Evolutionary conservation across 2,888 invertebrate species (phyloP), one percentile per base, ranked within the genome.

Genomic region (Drosophila parthenogenetica): DNA sequence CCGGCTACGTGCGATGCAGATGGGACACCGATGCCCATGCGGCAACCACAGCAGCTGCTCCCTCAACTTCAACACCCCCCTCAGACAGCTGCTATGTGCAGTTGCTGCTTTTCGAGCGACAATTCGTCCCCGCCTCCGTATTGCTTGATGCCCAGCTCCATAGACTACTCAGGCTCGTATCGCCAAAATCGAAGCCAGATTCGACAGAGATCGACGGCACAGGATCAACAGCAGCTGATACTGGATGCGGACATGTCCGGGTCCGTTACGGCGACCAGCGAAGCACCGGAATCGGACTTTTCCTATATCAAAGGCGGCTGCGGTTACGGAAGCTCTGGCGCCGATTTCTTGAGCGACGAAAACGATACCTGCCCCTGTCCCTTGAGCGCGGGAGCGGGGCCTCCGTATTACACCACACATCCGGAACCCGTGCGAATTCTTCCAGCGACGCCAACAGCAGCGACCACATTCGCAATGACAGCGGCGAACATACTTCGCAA

Each of bases 21-120:
- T 79, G 69, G 83, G 55, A 58, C 57, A 76, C 64, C 55, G 72
- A 79, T 73, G 77, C 84, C 77, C 89, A 89, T 45, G 79, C 90
- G 81, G 91, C 91, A 74, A 91, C 91, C 67, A 91, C 91, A 77
- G 91, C 91, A 72, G 85, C 90, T 67, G 79, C 90, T 62, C 88
- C 90, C 60, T 89, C 91, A 60, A 91, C 91, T 79, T 90, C 91
- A 63, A 91, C 90, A 40, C 89, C 91, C 59, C 90, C 90, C 71
- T 87, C 90, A 87, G 48, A 49, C 35, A 50, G 54, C 67, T 3
- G 48, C n/a, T 19, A 45, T 5, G 5, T 25, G 42, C 66, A 57
- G 69, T 39, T 67, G 50, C 74, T 69, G 60, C 57, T 71, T 58
- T 50, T 54, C 59, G 72, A 72, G 69, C 69, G 74, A 73, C 16